Evolutionary conservation across 2,888 invertebrate species (phyloP).

Genomic region (Drosophila koepferae): DNA sequence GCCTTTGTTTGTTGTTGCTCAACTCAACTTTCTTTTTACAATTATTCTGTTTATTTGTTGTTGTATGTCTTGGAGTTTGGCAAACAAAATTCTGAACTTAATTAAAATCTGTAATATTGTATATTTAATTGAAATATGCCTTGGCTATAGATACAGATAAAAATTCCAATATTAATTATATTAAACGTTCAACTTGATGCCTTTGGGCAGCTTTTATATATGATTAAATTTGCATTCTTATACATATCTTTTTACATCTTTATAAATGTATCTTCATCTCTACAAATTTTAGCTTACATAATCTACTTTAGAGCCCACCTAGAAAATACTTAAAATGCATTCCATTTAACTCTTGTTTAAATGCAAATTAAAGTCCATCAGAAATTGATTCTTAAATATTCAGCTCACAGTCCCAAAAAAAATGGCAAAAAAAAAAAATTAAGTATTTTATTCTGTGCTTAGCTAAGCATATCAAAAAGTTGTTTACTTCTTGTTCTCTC

Average conservation of each 20-base stretch:
- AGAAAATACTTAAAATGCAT: not conserved
- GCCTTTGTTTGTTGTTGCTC: not conserved
- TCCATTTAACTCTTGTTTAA: not conserved
- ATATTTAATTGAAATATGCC: not conserved
- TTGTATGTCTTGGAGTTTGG: no score
- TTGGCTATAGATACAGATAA: not conserved
- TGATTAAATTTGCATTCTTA: no score
- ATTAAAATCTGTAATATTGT: not conserved
- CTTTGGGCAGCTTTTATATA: no score
- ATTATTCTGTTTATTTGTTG: not conserved
- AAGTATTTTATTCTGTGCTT: not conserved
- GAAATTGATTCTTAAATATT: not conserved
- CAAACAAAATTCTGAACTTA: not conserved
- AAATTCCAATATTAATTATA: not conserved
- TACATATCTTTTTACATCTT: no score
- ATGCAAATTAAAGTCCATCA: not conserved
- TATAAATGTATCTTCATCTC: not conserved
- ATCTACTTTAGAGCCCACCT: not conserved
- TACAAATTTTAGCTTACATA: not conserved
- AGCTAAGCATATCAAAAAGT: conserved; percentile 1
- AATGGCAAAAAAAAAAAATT: no score
- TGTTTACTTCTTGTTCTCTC: not conserved
- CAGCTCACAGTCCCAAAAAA: not conserved
- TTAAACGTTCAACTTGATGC: no score
- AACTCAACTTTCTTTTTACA: conserved; percentile 1